Evolutionary conservation across 1,140 invertebrate species (phyloP).

Genomic region (Orius insidiosus): DNA sequence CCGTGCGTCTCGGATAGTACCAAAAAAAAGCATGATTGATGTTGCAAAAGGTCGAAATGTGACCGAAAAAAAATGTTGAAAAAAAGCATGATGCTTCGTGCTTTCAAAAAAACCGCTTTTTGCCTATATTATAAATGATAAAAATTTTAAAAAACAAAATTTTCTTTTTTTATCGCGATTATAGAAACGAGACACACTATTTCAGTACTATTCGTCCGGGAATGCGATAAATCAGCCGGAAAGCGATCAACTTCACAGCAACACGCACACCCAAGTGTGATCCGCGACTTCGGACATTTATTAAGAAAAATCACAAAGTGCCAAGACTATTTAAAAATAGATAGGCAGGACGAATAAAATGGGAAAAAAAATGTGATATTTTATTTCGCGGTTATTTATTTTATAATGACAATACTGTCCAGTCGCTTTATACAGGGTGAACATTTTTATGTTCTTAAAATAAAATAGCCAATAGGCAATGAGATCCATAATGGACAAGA

Average conservation of each 20-base stretch:
- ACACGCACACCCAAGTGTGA: conserved; percentile 61
- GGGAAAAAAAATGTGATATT: too few species aligned
- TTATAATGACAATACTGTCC: too few species aligned
- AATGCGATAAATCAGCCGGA: conserved; percentile 48
- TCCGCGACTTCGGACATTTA: conserved; percentile 16
- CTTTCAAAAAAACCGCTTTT: background rate
- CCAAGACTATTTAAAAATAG: background rate
- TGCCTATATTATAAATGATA: background rate
- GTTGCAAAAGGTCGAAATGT: background rate
- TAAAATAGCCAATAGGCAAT: too few species aligned
- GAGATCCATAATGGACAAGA: too few species aligned
- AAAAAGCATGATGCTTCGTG: background rate
- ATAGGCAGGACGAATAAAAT: too few species aligned
- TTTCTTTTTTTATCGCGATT: conserved; percentile 4
- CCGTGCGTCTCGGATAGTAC: too few species aligned
- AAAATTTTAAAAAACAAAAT: too few species aligned
- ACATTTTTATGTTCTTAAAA: too few species aligned
- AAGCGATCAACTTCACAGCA: conserved; percentile 53
- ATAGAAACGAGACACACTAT: conserved; percentile 22
- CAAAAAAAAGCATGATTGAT: background rate
- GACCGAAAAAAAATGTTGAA: background rate
- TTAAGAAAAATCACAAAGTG: conserved; percentile 8
- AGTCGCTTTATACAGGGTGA: too few species aligned
- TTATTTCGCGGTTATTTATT: too few species aligned
- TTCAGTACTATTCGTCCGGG: conserved; percentile 61